Conservation (phyloP, 1,140 invertebrate species). For the Caerostris darwini region DNA sequence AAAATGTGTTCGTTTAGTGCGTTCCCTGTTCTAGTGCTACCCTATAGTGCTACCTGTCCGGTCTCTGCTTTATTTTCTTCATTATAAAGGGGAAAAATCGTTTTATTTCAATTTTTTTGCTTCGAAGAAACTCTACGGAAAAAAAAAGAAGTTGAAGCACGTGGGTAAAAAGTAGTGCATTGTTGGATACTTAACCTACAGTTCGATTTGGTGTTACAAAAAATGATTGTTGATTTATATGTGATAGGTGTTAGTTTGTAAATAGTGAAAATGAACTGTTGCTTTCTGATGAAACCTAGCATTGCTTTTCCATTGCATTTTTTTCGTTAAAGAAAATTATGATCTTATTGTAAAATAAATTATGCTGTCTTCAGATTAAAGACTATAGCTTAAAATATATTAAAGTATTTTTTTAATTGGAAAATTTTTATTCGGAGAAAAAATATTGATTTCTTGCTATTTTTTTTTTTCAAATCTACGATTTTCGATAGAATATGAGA, state of each 20-base stretch:
- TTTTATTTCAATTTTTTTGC: not conserved
- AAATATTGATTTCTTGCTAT: too few species aligned
- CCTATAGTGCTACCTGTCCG: not conserved
- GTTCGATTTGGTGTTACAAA: too few species aligned
- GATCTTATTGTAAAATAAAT: too few species aligned
- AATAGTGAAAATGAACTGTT: not conserved
- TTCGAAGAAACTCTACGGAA: not conserved
- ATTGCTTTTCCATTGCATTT: not conserved
- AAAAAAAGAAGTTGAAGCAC: not conserved
- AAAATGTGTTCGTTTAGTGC: conserved; percentile 37
- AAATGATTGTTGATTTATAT: too few species aligned
- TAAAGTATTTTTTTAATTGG: too few species aligned
- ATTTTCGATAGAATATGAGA: too few species aligned
- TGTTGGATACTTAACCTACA: not conserved
- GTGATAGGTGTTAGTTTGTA: too few species aligned
- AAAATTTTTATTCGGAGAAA: too few species aligned
- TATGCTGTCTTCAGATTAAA: too few species aligned
- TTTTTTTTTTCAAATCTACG: too few species aligned
- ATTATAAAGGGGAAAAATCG: not conserved
- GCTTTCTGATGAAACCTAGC: not conserved
- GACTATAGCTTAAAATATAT: too few species aligned
- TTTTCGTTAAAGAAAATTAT: not conserved
- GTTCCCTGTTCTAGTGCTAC: not conserved
- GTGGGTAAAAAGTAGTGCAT: not conserved
- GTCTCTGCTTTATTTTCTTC: not conserved